Percentiles rank a stretch among this genome's conserved stretches.
phyloP scores from a whole-genome alignment of 2,797 vertebrate genomes.

The Typhlichthys subterraneus region DNA sequence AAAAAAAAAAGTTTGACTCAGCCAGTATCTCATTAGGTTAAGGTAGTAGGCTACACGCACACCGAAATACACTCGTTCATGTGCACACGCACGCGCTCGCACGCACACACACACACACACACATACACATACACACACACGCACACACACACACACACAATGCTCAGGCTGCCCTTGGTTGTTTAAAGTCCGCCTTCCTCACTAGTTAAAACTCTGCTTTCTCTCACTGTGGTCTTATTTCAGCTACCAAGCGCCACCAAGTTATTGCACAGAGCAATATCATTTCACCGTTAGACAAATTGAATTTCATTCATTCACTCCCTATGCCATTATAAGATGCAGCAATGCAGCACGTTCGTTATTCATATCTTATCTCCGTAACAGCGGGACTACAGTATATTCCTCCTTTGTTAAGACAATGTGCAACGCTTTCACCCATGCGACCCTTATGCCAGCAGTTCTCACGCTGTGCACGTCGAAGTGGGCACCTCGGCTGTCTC shows the following conservation, averaged over 20 bases:
- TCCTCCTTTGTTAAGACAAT: no score
- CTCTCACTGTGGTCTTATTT: conserved; percentile 17
- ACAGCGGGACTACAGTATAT: no score
- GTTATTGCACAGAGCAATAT: neutral
- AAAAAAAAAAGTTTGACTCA: conserved; percentile 32
- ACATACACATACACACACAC: neutral
- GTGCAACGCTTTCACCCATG: no score
- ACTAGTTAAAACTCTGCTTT: conserved; percentile 13
- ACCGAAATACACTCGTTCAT: conserved; percentile 17
- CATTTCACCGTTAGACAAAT: conserved; percentile 1
- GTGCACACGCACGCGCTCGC: conserved; percentile 14
- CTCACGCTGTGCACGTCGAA: no score
- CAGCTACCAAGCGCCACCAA: conserved; percentile 1
- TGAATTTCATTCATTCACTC: neutral
- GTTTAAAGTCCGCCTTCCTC: conserved; percentile 31
- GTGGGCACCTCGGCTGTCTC: no score
- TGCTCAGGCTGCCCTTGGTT: conserved; percentile 8
- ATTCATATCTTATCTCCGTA: no score
- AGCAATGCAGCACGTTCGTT: neutral
- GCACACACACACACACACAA: neutral
- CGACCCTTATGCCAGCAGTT: no score
- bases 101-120: neutral
- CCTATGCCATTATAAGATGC: neutral
- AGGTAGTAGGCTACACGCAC: conserved; percentile 19
- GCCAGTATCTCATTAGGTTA: conserved; percentile 25